Base-by-base conservation (phyloP, 2,888 invertebrate genomes). In the Polymixis lichenea region DNA sequence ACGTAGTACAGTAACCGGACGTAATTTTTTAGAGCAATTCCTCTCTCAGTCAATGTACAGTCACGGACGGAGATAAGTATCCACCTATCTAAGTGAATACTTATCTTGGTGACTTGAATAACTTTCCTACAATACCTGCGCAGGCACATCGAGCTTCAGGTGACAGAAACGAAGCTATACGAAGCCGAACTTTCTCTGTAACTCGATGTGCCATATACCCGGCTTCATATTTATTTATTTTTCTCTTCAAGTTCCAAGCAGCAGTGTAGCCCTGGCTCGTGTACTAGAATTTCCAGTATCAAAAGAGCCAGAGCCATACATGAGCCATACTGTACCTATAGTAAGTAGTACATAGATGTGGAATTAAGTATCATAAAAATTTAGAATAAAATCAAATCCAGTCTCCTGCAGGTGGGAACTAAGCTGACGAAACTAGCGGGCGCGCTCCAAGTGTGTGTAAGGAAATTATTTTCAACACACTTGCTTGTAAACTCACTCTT, bases 371-470 rank as follows among this genome's bases (percentile, higher is more conserved):
- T 86, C 7, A 81, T 85, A 76, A 85, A 87, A 90, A 88, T 88
- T 89, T 87, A 38, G 87, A 91, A 88, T 84, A 88, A 90, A 81
- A 90, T 88, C 78, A 87, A 67, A 66, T 70, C 87, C 93, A 93
- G 93, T 92, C 92, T 93, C 90, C 87, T 88, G 78, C 84, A 89
- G 90, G 92, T 90, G 92, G 91, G 90, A 84, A 82, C 81, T 74
- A 32, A 75, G 61, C 71, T 56, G 62, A 58, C 62, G 15, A 9
- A 49, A 73, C 72, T 55, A 5, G 74, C 70, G 69, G 75, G 43
- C 25, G 25, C 0, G 22, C 22, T 70, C 61, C 60, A 58, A 62
- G 55, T 51, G 28, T 51, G 28, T 51, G 60, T 32, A 28, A 60
- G 28, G 11, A 9, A 22, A 53, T 25, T 56, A 46, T 46, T 46